A percentile compares a stretch with the other conserved stretches of the same genome.
phyloP scores from a whole-genome alignment of 2,113 vertebrate genomes.

The Delphinus delphis region DNA sequence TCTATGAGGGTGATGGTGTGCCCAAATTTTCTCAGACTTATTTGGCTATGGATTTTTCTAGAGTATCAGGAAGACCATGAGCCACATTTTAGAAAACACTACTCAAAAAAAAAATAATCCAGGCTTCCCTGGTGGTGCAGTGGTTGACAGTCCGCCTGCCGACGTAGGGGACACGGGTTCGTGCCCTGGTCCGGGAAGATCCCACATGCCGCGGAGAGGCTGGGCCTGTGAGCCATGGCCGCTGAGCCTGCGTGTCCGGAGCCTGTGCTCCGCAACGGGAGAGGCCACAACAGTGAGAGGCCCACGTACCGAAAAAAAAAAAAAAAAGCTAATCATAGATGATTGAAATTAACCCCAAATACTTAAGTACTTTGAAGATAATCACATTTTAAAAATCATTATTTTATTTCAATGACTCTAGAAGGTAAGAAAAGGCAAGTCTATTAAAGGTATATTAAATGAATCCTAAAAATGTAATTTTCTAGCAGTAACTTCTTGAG shows the following conservation, averaged over 20 bases:
- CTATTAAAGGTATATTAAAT: not conserved
- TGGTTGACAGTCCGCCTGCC: no score
- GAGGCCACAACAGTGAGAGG: no score
- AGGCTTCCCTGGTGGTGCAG: no score
- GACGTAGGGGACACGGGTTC: no score
- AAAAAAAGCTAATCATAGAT: not conserved
- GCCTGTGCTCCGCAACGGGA: no score
- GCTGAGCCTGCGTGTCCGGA: no score
- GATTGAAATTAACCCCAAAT: not conserved
- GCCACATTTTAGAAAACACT: not conserved
- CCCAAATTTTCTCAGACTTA: not conserved
- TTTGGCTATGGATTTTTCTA: not conserved
- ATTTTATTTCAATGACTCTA: not conserved
- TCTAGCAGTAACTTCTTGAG: not conserved
- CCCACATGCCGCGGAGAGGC: no score
- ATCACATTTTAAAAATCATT: not conserved
- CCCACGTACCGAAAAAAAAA: not conserved
- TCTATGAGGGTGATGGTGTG: not conserved
- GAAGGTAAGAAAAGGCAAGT: not conserved
- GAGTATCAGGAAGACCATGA: not conserved
- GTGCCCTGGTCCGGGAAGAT: no score
- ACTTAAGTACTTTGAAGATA: not conserved
- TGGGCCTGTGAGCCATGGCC: no score
- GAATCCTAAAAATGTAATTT: constrained; percentile 10
- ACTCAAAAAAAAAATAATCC: not conserved